Evolutionary conservation across 35 echinoderm and acorn worm species (phyloP), one percentile per base, ranked within the genome.

Genomic region (Chiridota heheva): DNA sequence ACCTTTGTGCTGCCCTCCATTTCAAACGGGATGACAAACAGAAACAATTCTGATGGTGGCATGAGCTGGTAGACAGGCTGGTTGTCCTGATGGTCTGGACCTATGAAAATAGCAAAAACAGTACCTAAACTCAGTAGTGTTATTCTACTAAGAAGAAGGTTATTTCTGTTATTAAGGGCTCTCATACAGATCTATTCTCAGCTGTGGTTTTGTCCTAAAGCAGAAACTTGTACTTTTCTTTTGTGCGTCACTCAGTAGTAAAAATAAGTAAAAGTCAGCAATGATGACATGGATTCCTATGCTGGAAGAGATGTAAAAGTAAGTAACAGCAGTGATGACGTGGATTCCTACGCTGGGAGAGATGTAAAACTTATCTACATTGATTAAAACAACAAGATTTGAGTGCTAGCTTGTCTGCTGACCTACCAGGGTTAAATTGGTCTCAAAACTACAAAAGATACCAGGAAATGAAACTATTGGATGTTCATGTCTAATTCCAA

Each of bases 21-120:
- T 37, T 88, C 89, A 81, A 88, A 98, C 30, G 95, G 95, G 31
- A 98, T 89, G 22, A 83, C 85, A 75, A 98, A 98, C 26, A 77
- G 88, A 32, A 78, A 91, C 65, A 98, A 98, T 24, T 97, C 89
- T 64, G 88, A 67, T 7, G 87, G 72, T 60, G 89, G 60, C 32
- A 98, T 82, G 0, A 81, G 30, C 36, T 67, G 56, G 32, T 72
- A 88, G 6, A 89, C 89, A 12, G 95, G 85, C 5, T 47, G 43
- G 16, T 85, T 83, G 40, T 76, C 84, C n/a, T 91, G 84, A 58
- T 98, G 95, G 60, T 98, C 95, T 68, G 87, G 89, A 56, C 95
- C 89, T 92, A 42, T 41, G 40, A 58, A 7, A 71, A 44, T 0
- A 26, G 1, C 40, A 73, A 0, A 57, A 31, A 83, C 34, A 72